phyloP scores from a whole-genome alignment of 2,888 invertebrate species.

The Drosophila gaucha region DNA sequence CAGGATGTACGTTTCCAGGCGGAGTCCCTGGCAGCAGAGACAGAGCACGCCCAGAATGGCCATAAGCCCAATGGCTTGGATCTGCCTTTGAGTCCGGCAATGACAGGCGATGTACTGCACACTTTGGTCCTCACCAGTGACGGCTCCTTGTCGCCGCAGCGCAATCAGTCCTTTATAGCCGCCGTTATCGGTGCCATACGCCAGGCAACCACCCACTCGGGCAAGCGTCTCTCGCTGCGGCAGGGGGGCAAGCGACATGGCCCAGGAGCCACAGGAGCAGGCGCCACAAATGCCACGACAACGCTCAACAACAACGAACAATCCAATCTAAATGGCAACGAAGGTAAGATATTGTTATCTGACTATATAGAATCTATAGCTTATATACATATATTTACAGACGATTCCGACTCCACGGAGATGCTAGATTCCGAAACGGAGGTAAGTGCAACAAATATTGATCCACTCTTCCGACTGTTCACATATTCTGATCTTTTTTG shows the following conservation, averaged over 20 bases:
- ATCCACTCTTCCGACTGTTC: no score
- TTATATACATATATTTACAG: constrained; percentile 80
- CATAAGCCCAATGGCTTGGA: constrained; percentile 68
- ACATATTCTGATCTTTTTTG: background rate
- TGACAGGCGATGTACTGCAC: constrained; percentile 54
- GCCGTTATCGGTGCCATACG: constrained; percentile 90
- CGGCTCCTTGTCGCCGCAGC: constrained; percentile 87
- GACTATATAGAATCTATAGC: background rate
- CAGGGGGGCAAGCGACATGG: constrained; percentile 77
- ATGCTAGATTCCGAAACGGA: constrained; percentile 93
- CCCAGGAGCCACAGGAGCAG: constrained; percentile 11
- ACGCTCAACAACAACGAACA: constrained; percentile 33
- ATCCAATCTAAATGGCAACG: constrained; percentile 53
- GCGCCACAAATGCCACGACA: constrained; percentile 10
- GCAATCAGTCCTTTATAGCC: constrained; percentile 89
- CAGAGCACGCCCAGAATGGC: constrained; percentile 89
- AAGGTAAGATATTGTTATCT: constrained; percentile 26
- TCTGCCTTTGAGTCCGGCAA: constrained; percentile 57
- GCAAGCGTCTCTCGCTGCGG: constrained; percentile 82
- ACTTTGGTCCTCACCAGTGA: constrained; percentile 76
- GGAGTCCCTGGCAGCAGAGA: constrained; percentile 89
- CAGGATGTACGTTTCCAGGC: constrained; percentile 92
- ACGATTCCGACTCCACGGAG: constrained; percentile 90
- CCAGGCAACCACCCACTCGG: constrained; percentile 85
- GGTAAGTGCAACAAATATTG: constrained; percentile 12